Base-by-base conservation (phyloP, 2,113 vertebrate genomes). In the Saguinus midas region DNA sequence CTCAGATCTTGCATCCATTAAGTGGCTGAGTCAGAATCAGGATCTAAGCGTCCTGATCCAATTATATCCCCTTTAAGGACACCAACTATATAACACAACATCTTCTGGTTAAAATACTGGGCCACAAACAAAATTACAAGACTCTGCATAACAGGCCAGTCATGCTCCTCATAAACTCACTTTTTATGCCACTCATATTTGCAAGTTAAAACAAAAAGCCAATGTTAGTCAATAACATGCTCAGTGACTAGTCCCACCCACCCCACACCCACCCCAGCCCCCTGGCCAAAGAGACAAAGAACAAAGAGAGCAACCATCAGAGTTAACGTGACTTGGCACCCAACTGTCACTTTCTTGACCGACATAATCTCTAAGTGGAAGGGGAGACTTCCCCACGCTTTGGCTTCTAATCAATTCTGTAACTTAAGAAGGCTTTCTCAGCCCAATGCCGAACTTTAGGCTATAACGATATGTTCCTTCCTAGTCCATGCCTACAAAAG, bases 131-230 rank as follows among this genome's bases (percentile, higher is more conserved):
- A 78, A 94, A 96, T 70, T 21, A 75, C 10, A 5, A 35, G 0
- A 64, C 37, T 48, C 68, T 50, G 43, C 68, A 14, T 0, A 11
- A 55, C 6, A 40, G 79, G 52, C 87, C 14, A 0, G 0, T 8
- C 70, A 70, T 2, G 21, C 64, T 87, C 25, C 86, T 80, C 35
- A 3, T 20, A 52, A 78, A 76, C 40, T 64, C 48, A 27, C n/a
- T 76, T 93, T 94, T 72, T 40, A 93, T 16, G 25, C 25, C 89
- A 43, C 21, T 93, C 66, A 45, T 37, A 55, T 29, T 64, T 76
- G 58, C 58, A 72, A 72, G 52, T 79, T 48, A 93, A 79, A 95
- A 85, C 55, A 81, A 45, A 87, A 55, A 90, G 72, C 57, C 23
- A 43, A 37, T 16, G 29, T 4, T n/a, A 45, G 14, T 43, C 37